Evolutionary conservation across 2,797 vertebrate species (phyloP).

Genomic region (Parauchenoglanis punctatus): DNA sequence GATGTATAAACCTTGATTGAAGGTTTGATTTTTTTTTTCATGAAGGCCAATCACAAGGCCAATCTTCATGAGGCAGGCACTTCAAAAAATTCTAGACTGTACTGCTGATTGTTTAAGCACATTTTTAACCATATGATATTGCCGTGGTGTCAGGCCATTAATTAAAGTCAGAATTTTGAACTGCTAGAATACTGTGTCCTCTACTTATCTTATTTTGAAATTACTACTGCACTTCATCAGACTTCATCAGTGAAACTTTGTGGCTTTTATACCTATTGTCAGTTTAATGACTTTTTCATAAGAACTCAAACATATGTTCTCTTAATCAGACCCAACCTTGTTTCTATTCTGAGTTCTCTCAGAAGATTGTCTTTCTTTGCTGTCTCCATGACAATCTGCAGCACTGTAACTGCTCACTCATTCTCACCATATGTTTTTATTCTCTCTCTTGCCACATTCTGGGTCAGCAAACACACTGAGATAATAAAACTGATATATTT

Average conservation of each 20-base stretch:
- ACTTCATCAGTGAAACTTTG: neutral
- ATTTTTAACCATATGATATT: neutral
- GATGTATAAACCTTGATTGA: neutral
- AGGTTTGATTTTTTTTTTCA: neutral
- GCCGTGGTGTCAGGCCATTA: neutral
- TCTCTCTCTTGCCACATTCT: conserved; percentile 3
- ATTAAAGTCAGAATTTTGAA: neutral
- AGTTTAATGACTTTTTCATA: neutral
- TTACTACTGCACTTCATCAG: neutral
- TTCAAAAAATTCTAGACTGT: neutral
- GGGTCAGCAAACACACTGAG: conserved; percentile 14
- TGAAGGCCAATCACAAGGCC: neutral
- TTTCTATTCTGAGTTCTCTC: conserved; percentile 17
- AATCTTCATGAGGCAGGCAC: neutral
- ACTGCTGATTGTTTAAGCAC: neutral
- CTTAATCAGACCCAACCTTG: neutral
- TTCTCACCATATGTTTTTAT: conserved; percentile 24
- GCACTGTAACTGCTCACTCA: neutral
- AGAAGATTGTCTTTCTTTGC: neutral
- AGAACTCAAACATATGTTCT: neutral
- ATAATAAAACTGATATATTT: conserved; percentile 25
- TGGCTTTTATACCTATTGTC: neutral
- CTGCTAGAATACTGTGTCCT: neutral
- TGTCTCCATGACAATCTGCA: conserved; percentile 14
- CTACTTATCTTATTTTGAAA: neutral